Conservation (phyloP, 2,888 invertebrate genomes). For the Neoscelio sp. region DNA sequence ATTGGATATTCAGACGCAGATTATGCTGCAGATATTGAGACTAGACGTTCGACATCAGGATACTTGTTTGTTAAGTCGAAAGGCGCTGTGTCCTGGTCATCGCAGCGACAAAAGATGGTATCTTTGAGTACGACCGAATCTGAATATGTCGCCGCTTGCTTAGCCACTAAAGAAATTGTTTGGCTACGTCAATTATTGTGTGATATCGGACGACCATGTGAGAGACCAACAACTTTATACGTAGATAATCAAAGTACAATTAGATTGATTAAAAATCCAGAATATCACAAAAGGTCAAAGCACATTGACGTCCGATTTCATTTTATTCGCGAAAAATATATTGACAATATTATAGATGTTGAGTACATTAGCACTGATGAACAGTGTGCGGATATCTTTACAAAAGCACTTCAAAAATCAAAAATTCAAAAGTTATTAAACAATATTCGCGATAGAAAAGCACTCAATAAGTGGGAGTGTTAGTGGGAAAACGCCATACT, state of each 20-base stretch:
- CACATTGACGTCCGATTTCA: conserved; percentile 70
- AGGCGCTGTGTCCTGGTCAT: conserved; percentile 67
- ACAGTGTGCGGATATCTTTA: conserved; percentile 70
- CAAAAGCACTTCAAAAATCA: conserved; percentile 63
- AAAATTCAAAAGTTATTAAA: neutral
- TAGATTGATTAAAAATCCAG: conserved; percentile 66
- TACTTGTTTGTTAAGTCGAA: conserved; percentile 62
- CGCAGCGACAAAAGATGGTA: conserved; percentile 67
- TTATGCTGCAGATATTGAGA: conserved; percentile 64
- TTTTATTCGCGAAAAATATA: conserved; percentile 66
- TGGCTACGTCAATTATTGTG: conserved; percentile 70
- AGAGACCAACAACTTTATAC: conserved; percentile 42
- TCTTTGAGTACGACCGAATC: conserved; percentile 71
- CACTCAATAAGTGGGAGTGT: too few species aligned
- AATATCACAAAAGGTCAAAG: conserved; percentile 70
- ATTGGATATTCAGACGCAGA: conserved; percentile 67
- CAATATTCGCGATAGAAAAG: neutral
- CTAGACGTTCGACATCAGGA: conserved; percentile 70
- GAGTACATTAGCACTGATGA: conserved; percentile 45
- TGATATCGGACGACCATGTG: conserved; percentile 58
- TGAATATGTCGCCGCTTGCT: conserved; percentile 72
- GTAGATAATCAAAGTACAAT: conserved; percentile 72
- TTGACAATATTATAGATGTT: conserved; percentile 22
- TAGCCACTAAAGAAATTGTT: conserved; percentile 67
- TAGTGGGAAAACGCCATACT: too few species aligned